phyloP scores from a whole-genome alignment of 2,888 invertebrate genomes.

The Sminthurinus aureus region DNA sequence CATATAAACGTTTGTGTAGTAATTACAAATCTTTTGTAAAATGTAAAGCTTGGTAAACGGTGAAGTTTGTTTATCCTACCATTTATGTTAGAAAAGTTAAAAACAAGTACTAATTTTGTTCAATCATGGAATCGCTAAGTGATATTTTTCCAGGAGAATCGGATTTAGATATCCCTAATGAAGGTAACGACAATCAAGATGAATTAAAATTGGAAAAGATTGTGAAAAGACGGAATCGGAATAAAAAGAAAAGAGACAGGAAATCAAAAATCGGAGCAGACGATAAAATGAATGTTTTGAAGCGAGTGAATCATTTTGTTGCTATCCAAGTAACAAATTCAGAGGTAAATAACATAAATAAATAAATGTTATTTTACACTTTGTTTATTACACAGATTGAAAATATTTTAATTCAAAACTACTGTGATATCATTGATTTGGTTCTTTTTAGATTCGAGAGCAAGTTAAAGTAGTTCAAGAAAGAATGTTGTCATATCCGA shows the following conservation, averaged over 20 bases:
- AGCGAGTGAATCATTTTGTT: slow-evolving; percentile 26
- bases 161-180: neutral
- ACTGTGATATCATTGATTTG: neutral
- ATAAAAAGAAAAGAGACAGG: neutral
- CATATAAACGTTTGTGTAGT: too few species aligned
- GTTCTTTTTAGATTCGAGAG: slow-evolving; percentile 32
- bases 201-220: neutral
- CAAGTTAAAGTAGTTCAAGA: slow-evolving; percentile 37
- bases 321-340: slow-evolving; percentile 25
- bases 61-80: too few species aligned
- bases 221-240: neutral
- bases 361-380: neutral
- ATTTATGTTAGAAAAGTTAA: too few species aligned
- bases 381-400: neutral
- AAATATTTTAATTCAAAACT: neutral
- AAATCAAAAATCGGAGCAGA: neutral
- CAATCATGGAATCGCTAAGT: neutral
- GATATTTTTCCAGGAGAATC: neutral
- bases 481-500: slow-evolving; percentile 17
- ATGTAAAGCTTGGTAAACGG: too few species aligned
- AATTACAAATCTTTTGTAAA: too few species aligned
- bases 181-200: neutral
- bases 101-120: too few species aligned
- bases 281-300: neutral
- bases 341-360: neutral